Base-by-base conservation (phyloP, 2,797 vertebrate species). In the Eleutherodactylus coqui region DNA sequence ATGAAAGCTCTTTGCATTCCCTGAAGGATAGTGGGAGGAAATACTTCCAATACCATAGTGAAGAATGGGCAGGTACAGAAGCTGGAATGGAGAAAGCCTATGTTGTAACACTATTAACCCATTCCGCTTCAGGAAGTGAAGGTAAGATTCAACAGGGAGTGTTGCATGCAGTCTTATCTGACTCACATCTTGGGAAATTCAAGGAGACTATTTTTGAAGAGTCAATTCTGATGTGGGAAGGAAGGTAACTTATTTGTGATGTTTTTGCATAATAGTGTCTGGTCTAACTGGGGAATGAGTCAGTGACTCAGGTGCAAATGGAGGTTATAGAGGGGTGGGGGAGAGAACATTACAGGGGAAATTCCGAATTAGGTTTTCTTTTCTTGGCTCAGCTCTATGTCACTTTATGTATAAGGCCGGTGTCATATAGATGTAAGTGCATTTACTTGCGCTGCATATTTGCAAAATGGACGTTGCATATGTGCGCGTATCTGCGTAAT, bases 21-120 rank as follows among this genome's bases (percentile, higher is more conserved):
- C n/a, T 72, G n/a, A n/a, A 32, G 49, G 24, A 53, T 10, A 70
- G 43, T 13, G 14, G 34, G 62, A 85, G 53, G 76, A 75, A 85
- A 79, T 62, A 45, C 34, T 72, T 78, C 51, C 76, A 72, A 45
- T 73, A 73, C 51, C 51, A 41, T 27, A 73, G 76, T 16, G 36
- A 62, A 79, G 83, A 62, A 79, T 80, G 84, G 77, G 84, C 84
- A 85, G 77, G 84, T 73, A 69, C 27, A 73, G 0, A 69, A 85
- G n/a, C 53, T 72, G 75, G 10, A 72, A 17, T 58, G 47, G 41
- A 80, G 24, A 14, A 45, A 55, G 36, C 55, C 9, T 58, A 38
- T 77, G 75, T 47, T 75, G 76, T 19, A 73, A 47, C 11, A 73
- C 21, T 21, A 38, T 79, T 85, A 80, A 80, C 77, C 67, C 51